phyloP scores from a whole-genome alignment of 1,140 invertebrate genomes.

The Xylocopa sonorina region DNA sequence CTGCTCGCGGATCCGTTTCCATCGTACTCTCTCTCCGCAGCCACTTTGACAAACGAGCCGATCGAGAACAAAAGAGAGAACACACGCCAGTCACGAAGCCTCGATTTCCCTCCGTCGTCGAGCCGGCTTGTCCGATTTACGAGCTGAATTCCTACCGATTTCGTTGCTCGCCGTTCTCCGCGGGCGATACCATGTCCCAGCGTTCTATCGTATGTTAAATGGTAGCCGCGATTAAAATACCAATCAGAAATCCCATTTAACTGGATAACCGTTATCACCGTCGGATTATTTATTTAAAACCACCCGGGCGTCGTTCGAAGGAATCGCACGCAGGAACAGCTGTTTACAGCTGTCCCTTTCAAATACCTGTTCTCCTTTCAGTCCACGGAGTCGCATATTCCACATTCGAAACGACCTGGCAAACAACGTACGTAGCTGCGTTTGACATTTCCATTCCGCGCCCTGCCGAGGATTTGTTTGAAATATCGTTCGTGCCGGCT shows the following conservation, averaged over 20 bases:
- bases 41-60: slow-evolving; percentile 49
- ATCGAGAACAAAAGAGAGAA: slow-evolving; percentile 53
- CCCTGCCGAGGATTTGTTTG: slow-evolving; percentile 62
- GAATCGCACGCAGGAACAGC: no score
- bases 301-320: no score
- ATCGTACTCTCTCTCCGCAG: no score
- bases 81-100: slow-evolving; percentile 46
- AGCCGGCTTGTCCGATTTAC: slow-evolving; percentile 51
- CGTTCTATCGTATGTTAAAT: no score
- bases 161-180: slow-evolving; percentile 27
- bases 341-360: no score
- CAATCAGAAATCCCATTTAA: no score
- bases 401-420: slow-evolving; percentile 10
- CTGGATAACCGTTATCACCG: no score
- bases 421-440: slow-evolving; percentile 53
- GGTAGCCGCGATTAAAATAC: no score
- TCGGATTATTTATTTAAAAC: no score
- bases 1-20: slow-evolving; percentile 10
- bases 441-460: slow-evolving; percentile 72
- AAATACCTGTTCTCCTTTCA: no score
- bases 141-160: slow-evolving; percentile 36
- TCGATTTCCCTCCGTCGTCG: slow-evolving; percentile 38
- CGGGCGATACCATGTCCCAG: no score
- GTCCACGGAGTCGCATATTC: no score
- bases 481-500: slow-evolving; percentile 61